phyloP scores from a whole-genome alignment of 2,797 vertebrate genomes.

The Thamnophis elegans region DNA sequence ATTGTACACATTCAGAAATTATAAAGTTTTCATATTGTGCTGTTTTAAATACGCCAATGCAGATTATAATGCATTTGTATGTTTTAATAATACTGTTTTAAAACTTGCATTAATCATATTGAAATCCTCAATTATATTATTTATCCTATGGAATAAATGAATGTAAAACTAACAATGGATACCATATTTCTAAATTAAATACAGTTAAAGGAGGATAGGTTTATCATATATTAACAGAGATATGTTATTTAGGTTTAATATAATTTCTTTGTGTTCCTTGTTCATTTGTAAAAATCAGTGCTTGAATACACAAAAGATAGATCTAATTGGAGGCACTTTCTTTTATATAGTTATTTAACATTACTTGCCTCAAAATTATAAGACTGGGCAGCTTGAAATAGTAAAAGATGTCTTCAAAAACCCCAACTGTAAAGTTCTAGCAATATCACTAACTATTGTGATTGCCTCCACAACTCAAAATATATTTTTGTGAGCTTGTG shows the following conservation, averaged over 20 bases:
- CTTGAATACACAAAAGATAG: neutral
- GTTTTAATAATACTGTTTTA: neutral
- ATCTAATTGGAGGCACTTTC: neutral
- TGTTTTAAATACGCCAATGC: neutral
- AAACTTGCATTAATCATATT: neutral
- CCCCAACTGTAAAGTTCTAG: neutral
- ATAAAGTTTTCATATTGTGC: too few species aligned
- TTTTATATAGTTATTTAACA: neutral
- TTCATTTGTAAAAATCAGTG: neutral
- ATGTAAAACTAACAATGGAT: neutral
- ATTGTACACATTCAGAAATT: too few species aligned
- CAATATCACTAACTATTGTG: neutral
- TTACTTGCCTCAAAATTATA: neutral
- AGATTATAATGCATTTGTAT: neutral
- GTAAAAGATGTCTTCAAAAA: neutral
- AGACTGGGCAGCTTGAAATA: neutral
- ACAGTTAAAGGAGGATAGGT: neutral
- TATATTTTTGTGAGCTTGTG: neutral
- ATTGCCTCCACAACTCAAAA: neutral
- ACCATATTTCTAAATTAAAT: neutral
- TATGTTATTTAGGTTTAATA: neutral
- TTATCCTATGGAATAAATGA: neutral
- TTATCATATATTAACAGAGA: neutral
- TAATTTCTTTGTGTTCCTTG: neutral
- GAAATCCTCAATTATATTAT: neutral